Base-by-base conservation (phyloP, 2,888 invertebrate genomes). In the Harpalus rubripes region DNA sequence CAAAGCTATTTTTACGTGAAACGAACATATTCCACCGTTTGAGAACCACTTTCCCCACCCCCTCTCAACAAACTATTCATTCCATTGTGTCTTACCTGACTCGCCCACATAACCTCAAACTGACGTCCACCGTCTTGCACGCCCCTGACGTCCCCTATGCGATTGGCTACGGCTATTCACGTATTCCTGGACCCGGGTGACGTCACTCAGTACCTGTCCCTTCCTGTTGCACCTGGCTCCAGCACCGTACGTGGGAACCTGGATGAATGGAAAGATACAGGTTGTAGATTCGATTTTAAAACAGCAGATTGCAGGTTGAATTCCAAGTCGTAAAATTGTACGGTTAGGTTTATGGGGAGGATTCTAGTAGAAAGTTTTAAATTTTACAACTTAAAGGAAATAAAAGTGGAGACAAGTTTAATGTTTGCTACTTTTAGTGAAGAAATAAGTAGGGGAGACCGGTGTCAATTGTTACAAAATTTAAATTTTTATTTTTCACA, bases 171-270 rank as follows among this genome's bases (percentile, higher is more conserved):
- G 68, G 32, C 32, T 68, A 68, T 68, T 68, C 68, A 39, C 22
- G 39, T 68, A 12, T 32, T 32, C 68, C 68, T 10, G 63, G 63
- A 63, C 15, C 26, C 18, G 44, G 44, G 63, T 63, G 63, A 26
- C 12, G 68, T 59, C 44, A 52, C 32, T 52, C 10, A 52, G 68
- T 68, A 68, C 68, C 68, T 68, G 68, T 63, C 22, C 63, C 39
- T 68, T 68, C 68, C 68, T 68, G 68, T 68, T 68, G 68, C 68
- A 68, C 68, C 68, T 68, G 68, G 68, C 44, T 32, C 44, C 10
- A 12, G 44, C 10, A 52, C 44, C 44, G 7, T 52, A 10, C 44
- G 44, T 52, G 44, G 44, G 44, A 52, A 52, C 44, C 44, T 52
- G 44, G 10, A 52, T 52, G 44, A 52, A 52, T 52, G 44, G 44